Evolutionary conservation across 2,113 vertebrate species (phyloP), one percentile per base, ranked within the genome.

Genomic region (Amblyornis subalaris): DNA sequence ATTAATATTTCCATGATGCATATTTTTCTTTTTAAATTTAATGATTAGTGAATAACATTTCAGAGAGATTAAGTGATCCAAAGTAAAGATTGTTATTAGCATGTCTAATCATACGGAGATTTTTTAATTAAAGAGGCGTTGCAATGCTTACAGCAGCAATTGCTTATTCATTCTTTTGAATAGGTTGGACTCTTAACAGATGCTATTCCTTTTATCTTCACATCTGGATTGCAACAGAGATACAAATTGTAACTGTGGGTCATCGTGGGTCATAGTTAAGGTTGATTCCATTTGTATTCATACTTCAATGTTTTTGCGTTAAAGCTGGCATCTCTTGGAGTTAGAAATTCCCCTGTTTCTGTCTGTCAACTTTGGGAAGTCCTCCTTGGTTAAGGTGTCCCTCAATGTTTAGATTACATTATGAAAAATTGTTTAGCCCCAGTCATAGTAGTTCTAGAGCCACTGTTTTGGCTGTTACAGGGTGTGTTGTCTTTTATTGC

Each of bases 71-170:
- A 95, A 96, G 85, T 95, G 93, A 96, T 66, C 83, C 67, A 82
- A 40, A 88, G 89, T 72, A 96, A 95, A 95, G 79, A 95, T 67
- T 94, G 72, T 94, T 95, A 95, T 96, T 97, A 96, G 80, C 90
- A 95, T 84, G 62, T 92, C 87, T 95, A 97, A 97, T 97, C 90
- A 94, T 86, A 73, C 64, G 89, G 89, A 96, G 84, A 95, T 92
- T 96, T 96, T 97, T 95, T 90, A 97, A 98, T 97, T 96, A 97
- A 96, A 64, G 40, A 86, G 72, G 45, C n/a, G 89, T 95, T 96
- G 65, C 58, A 81, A 80, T 93, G 57, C 58, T 96, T 94, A 81
- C 36, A 94, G 69, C 84, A 96, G 85, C 78, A 92, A 87, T 95
- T 96, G 57, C 40, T 95, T 97, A 84, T 96, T 95, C 93, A 94